phyloP scores from a whole-genome alignment of 1,140 invertebrate genomes.

The Drosophila grimshawi region DNA sequence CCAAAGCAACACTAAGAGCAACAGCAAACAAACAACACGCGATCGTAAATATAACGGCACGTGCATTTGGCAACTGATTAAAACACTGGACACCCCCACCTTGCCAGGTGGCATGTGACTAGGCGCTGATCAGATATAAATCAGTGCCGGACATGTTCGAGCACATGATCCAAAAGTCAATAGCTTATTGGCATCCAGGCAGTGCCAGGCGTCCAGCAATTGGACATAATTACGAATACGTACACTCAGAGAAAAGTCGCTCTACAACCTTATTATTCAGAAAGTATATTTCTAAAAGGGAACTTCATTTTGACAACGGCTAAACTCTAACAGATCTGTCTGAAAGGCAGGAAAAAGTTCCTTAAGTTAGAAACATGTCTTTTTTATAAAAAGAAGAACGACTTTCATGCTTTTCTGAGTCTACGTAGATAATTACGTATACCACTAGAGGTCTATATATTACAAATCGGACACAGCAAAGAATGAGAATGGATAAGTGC shows the following conservation, averaged over 20 bases:
- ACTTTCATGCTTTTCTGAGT: no score
- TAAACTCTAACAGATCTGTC: no score
- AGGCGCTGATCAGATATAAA: neutral
- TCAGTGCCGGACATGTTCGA: neutral
- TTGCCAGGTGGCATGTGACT: neutral
- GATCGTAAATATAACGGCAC: conserved; percentile 54
- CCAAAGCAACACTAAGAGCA: neutral
- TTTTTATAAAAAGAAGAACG: no score
- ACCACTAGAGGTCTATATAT: no score
- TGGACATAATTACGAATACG: conserved; percentile 26
- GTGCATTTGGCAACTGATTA: conserved; percentile 31
- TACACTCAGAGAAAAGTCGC: no score
- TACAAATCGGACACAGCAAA: no score
- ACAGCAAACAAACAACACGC: conserved; percentile 51
- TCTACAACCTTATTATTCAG: conserved; percentile 28
- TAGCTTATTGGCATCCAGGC: conserved; percentile 60
- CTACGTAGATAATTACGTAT: no score
- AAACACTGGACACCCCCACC: neutral
- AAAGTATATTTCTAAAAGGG: neutral
- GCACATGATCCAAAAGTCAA: conserved; percentile 42
- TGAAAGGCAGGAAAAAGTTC: no score
- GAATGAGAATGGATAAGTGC: no score
- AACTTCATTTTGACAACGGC: no score
- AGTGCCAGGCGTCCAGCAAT: conserved; percentile 23
- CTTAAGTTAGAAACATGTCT: no score